phyloP scores from a whole-genome alignment of 2,113 vertebrate species.

The Scytalopus superciliaris region DNA sequence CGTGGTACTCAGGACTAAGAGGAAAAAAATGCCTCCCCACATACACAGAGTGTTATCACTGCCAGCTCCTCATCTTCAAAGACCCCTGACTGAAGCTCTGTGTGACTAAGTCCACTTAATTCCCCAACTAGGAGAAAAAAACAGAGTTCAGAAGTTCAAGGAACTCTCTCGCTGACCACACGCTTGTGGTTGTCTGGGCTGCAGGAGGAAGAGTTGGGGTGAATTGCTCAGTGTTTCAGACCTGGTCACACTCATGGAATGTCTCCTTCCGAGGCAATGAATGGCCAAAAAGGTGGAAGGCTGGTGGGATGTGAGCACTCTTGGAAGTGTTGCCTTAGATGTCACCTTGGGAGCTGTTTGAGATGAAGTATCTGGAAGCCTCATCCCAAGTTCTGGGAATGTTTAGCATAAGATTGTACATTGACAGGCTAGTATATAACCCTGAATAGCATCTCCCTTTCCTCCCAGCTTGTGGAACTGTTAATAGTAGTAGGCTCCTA shows the following conservation, averaged over 20 bases:
- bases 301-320: not conserved
- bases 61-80: constrained; percentile 30
- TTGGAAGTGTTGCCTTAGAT: not conserved
- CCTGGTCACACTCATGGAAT: not conserved
- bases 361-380: not conserved
- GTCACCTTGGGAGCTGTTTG: not conserved
- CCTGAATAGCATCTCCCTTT: not conserved
- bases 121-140: constrained; percentile 7
- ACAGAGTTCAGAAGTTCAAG: constrained; percentile 55
- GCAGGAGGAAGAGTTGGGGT: not conserved
- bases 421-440: constrained; percentile 31
- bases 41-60: not conserved
- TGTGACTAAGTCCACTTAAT: constrained; percentile 51
- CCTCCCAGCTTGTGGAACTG: not conserved
- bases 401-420: not conserved
- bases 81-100: constrained; percentile 12
- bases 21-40: constrained; percentile 27
- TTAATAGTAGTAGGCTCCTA: constrained; percentile 30
- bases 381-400: constrained; percentile 39
- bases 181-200: constrained; percentile 40
- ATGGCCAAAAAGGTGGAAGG: not conserved
- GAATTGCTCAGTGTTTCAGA: not conserved
- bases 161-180: constrained; percentile 27
- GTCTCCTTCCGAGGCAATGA: not conserved
- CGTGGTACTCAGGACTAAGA: not conserved